Conservation (phyloP, 2,888 invertebrate genomes). For the Xestoiulus laeticollis region DNA sequence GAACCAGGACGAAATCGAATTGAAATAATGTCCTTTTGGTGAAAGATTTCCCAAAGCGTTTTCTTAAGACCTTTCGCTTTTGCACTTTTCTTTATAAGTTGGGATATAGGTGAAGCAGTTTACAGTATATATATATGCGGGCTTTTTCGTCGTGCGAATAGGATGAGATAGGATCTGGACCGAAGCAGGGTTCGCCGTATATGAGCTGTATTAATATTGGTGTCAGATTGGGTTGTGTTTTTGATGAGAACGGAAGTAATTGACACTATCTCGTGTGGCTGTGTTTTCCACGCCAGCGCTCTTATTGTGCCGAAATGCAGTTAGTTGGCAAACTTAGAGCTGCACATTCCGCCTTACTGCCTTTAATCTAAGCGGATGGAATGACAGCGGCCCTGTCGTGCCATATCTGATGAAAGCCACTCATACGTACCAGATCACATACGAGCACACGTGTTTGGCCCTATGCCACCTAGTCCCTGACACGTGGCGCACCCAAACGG, state of each 20-base stretch:
- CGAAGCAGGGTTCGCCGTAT: neutral
- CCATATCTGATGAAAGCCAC: slow-evolving; percentile 23
- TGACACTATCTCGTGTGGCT: slow-evolving; percentile 47
- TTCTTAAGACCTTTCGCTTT: neutral
- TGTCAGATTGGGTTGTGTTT: slow-evolving; percentile 40
- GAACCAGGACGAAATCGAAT: too few relatives aligned
- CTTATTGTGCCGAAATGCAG: slow-evolving; percentile 30
- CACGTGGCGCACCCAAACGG: neutral
- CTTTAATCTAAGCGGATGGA: slow-evolving; percentile 45
- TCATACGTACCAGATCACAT: slow-evolving; percentile 12
- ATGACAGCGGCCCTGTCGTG: slow-evolving; percentile 37
- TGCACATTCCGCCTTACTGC: slow-evolving; percentile 39
- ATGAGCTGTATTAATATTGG: slow-evolving; percentile 34
- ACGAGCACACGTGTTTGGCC: neutral
- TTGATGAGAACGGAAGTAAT: slow-evolving; percentile 52
- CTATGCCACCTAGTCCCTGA: neutral
- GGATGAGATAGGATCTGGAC: neutral
- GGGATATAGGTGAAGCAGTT: neutral
- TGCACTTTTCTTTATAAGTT: neutral
- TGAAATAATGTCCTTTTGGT: too few relatives aligned
- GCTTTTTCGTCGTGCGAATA: neutral
- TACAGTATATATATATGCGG: neutral
- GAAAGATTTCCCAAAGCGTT: neutral
- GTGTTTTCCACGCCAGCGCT: slow-evolving; percentile 45
- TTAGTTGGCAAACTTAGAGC: slow-evolving; percentile 42